Base-by-base conservation (phyloP, 2,888 invertebrate genomes). In the Liodrosophila aerea region DNA sequence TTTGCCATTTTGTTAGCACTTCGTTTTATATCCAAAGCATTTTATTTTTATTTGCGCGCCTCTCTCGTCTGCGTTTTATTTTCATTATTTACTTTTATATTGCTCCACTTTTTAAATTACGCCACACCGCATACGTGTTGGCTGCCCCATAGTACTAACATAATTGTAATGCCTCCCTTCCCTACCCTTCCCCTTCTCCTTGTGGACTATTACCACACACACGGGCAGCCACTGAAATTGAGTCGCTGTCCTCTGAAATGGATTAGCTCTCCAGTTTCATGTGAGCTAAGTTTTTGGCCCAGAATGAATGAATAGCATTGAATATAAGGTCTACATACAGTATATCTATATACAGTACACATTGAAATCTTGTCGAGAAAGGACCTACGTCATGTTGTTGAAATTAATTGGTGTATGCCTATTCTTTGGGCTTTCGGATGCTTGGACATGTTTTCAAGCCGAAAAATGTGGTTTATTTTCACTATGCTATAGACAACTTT, bases 1-100 rank as follows among this genome's bases (percentile, higher is more conserved):
- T 56, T 64, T 37, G 72, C 73, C 62, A 69, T 61, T 75, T 60
- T 81, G 73, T 63, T 37, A 57, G 64, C 58, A 76, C 68, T 76
- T 73, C 44, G 56, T 63, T 77, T 77, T 71, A 77, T 71, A 53
- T 57, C 53, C 49, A 16, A 43, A 45, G 53, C 71, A 41, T 62
- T 73, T 71, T 61, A 63, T 64, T 72, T 77, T 74, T 69, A 66
- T 66, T 61, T 73, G 57, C 18, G 45, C 53, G 45, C 51, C 13
- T 54, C 46, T 54, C 46, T 52, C 47, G 5, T 31, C 54, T 30
- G 18, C 51, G 43, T 68, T 68, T 59, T 50, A 58, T 67, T 54
- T 60, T 53, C 64, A 69, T 65, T 76, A 62, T 68, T 65, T 57
- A 64, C 61, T 74, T 64, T 69, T 66, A 67, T 74, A 72, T 64